phyloP scores from a whole-genome alignment of 2,797 vertebrate genomes.

The Hemibagrus guttatus region DNA sequence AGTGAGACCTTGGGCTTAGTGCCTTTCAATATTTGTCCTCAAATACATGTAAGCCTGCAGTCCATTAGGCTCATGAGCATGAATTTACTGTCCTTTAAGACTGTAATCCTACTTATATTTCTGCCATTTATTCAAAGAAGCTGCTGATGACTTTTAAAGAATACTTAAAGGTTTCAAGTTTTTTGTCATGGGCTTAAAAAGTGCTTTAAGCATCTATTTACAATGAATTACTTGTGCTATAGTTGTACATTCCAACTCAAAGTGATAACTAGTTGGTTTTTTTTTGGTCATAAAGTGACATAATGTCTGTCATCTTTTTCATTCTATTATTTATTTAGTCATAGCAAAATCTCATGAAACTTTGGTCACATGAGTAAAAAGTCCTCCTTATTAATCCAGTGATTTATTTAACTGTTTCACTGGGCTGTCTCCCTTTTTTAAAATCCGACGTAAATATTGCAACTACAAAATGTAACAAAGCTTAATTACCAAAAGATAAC shows the following conservation, averaged over 20 bases:
- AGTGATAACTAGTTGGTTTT: too few relatives aligned
- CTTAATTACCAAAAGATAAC: not conserved
- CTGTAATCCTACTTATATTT: slow-evolving; percentile 30
- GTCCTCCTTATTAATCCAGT: not conserved
- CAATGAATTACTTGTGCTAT: too few relatives aligned
- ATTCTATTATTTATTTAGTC: not conserved
- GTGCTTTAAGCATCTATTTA: too few relatives aligned
- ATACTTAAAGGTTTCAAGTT: not conserved
- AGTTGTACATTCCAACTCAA: too few relatives aligned
- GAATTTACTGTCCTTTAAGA: slow-evolving; percentile 29
- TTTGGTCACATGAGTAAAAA: not conserved
- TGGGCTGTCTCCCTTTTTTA: not conserved
- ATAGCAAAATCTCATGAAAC: not conserved
- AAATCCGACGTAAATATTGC: not conserved
- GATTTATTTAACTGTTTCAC: not conserved
- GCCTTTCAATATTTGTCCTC: slow-evolving; percentile 51
- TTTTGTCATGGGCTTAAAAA: too few relatives aligned
- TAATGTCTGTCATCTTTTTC: not conserved
- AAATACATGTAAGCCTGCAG: slow-evolving; percentile 26
- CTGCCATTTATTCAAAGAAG: slow-evolving; percentile 28
- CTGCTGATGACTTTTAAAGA: slow-evolving; percentile 32
- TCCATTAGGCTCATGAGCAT: slow-evolving; percentile 50
- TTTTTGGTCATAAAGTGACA: too few relatives aligned
- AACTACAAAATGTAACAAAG: not conserved
- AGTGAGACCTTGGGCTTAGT: slow-evolving; percentile 57